phyloP scores from a whole-genome alignment of 2,797 vertebrate genomes.

The Sebastes itinus region DNA sequence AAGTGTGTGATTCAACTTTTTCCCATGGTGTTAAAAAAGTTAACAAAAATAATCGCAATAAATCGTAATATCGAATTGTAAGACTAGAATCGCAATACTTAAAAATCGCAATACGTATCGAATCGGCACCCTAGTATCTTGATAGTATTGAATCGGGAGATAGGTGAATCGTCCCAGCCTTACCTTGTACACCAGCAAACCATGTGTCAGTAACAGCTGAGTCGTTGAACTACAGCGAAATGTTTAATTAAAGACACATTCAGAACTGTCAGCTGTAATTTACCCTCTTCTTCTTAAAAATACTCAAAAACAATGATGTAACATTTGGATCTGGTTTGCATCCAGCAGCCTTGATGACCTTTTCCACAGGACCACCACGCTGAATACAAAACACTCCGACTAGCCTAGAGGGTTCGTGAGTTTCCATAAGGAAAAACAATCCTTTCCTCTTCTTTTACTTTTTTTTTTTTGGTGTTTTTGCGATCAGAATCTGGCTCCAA shows the following conservation, averaged over 20 bases:
- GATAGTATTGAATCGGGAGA: no score
- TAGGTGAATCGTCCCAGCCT: no score
- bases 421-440: slow-evolving; percentile 70
- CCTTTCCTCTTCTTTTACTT: not conserved
- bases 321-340: slow-evolving; percentile 51
- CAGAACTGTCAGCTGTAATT: slow-evolving; percentile 24
- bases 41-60: no score
- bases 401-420: slow-evolving; percentile 13
- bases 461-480: not conserved
- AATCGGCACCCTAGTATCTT: no score
- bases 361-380: slow-evolving; percentile 61
- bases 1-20: no score
- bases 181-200: not conserved
- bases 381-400: slow-evolving; percentile 31
- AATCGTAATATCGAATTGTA: no score
- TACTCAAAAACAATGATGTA: slow-evolving; percentile 44
- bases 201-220: slow-evolving; percentile 28
- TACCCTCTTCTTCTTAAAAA: slow-evolving; percentile 16
- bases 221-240: not conserved
- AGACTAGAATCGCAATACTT: no score
- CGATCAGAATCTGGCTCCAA: slow-evolving; percentile 28
- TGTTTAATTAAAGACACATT: slow-evolving; percentile 37
- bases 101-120: no score
- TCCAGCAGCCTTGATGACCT: slow-evolving; percentile 50
- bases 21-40: no score